Base-by-base conservation (phyloP, 2,797 vertebrate genomes). In the Heterohyrax brucei region DNA sequence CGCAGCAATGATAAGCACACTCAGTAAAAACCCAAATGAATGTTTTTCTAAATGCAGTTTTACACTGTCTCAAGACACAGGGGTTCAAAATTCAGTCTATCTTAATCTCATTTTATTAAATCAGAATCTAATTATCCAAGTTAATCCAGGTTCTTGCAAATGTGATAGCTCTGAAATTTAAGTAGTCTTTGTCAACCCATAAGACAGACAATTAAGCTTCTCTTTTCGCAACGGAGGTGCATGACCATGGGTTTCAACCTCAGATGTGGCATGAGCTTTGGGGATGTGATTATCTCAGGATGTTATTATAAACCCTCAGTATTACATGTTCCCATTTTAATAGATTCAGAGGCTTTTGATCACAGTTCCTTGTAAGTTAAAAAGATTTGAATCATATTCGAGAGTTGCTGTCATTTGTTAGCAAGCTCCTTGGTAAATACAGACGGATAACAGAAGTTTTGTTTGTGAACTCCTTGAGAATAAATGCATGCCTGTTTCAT, bases 1-100 rank as follows among this genome's bases (percentile, higher is more conserved):
- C 68, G 83, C 16, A 75, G 78, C 50, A n/a, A 44, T 62, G 33
- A 87, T 88, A 66, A 94, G 3, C 83, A 64, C 75, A 75, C 4
- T 76, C 14, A 83, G 22, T 66, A 86, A 8, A 21, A 79, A 86
- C 12, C 7, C 56, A 93, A 97, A 92, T 77, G 61, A 88, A 64
- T 61, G 66, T 2, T 78, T 85, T 81, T 5, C 10, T 59, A 93
- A 87, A 68, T 33, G n/a, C 0, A 72, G 10, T 4, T 78, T 48
- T 80, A 44, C 46, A 87, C 10, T 22, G 13, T 79, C 48, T 84
- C 46, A 13, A 3, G 76, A 22, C 10, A 10, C 2, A 85, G n/a
- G 30, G 1, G 59, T 77, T 94, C 66, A 91, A 83, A 83, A 89
- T 86, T 18, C 56, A 28, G 9, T 19, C 44, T 89, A 50, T 61